Percentiles rank a stretch among this genome's conserved stretches.
These are phyloP conservation scores for Drosophila subsilvestris DNA, from an alignment of 2,888 invertebrate genomes.

Conservation along the genomic window DNA sequence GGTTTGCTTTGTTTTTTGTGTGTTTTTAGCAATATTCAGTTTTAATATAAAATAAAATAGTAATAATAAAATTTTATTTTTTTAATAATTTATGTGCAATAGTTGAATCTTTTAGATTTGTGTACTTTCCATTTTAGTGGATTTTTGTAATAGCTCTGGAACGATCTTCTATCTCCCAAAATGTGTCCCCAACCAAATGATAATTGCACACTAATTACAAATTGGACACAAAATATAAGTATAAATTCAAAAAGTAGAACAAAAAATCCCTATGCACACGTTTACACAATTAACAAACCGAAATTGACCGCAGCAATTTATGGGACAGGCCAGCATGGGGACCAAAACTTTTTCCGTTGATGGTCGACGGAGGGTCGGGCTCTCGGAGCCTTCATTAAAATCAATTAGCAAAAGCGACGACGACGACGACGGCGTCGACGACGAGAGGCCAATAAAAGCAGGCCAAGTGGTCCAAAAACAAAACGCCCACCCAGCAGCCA, in stretches of 20 bases:
- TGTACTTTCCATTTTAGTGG: too few species aligned
- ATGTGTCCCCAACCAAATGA: slow-evolving; percentile 36
- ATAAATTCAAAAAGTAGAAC: background rate
- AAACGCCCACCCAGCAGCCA: slow-evolving; percentile 55
- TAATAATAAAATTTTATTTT: too few species aligned
- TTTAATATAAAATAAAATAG: too few species aligned
- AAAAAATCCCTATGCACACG: slow-evolving; percentile 59
- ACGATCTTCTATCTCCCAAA: background rate
- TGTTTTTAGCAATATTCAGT: too few species aligned
- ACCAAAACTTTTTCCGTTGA: slow-evolving; percentile 43
- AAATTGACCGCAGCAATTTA: slow-evolving; percentile 82
- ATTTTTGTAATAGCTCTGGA: too few species aligned
- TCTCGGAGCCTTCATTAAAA: slow-evolving; percentile 68
- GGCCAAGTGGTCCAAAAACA: slow-evolving; percentile 37
- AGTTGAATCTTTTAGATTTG: too few species aligned
- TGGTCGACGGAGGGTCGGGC: slow-evolving; percentile 26
- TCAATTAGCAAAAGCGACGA: slow-evolving; percentile 73
- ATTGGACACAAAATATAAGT: slow-evolving; percentile 15
- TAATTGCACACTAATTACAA: slow-evolving; percentile 72
- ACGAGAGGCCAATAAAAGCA: slow-evolving; percentile 78
- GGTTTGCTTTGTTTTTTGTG: background rate
- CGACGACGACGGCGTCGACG: slow-evolving; percentile 30
- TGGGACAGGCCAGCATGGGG: slow-evolving; percentile 43
- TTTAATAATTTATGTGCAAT: too few species aligned
- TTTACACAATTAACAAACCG: slow-evolving; percentile 79